Evolutionary conservation across 2,113 vertebrate species (phyloP).

Genomic region (Malaclemys terrapin): DNA sequence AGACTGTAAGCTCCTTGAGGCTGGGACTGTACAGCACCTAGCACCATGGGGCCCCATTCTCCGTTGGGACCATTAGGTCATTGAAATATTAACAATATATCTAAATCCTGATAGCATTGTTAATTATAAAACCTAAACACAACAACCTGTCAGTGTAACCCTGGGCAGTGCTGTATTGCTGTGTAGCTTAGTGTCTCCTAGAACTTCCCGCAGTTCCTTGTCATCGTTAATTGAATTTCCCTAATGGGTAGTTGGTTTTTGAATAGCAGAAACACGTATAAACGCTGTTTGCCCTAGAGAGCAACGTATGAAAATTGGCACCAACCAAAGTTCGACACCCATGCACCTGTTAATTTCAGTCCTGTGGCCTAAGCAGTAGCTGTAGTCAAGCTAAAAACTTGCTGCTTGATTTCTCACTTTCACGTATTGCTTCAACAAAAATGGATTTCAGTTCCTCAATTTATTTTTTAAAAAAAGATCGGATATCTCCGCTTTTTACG

Average conservation of each 20-base stretch:
- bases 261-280: background rate
- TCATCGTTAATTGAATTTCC: background rate
- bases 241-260: fast-evolving
- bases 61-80: background rate
- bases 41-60: background rate
- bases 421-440: background rate
- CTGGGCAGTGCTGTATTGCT: background rate
- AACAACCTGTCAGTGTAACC: background rate
- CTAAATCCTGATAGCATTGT: slow-evolving; percentile 33
- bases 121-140: slow-evolving; percentile 41
- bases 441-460: slow-evolving; percentile 63
- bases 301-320: background rate
- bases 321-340: background rate
- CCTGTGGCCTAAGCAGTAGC: background rate
- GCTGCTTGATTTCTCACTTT: background rate
- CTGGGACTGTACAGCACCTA: background rate
- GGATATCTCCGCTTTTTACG: background rate
- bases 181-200: background rate
- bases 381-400: background rate
- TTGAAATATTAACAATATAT: slow-evolving; percentile 29
- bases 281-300: background rate
- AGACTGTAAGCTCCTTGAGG: background rate
- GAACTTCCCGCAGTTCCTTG: background rate
- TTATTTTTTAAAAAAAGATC: slow-evolving; percentile 12
- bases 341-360: slow-evolving; percentile 63